Evolutionary conservation across 2,113 vertebrate species (phyloP).

Genomic region (Anhinga rufa): DNA sequence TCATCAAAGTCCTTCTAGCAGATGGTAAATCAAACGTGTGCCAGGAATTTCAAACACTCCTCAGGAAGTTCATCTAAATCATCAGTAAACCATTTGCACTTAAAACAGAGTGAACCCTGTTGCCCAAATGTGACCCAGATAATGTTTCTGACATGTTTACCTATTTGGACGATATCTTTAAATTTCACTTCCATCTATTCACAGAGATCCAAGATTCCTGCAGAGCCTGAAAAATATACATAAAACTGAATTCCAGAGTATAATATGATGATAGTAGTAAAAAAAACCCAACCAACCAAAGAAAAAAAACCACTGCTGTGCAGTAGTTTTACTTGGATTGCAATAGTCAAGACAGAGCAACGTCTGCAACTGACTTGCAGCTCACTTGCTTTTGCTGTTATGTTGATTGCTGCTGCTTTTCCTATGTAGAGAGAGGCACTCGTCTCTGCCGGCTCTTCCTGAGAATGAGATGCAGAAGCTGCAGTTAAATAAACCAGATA

Average conservation of each 20-base stretch:
- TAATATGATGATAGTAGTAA: background rate
- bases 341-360: background rate
- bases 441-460: background rate
- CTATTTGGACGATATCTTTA: background rate
- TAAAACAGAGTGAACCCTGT: slow-evolving; percentile 29
- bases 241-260: background rate
- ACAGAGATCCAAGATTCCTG: background rate
- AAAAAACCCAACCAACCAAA: background rate
- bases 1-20: slow-evolving; percentile 52
- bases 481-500: background rate
- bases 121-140: slow-evolving; percentile 60
- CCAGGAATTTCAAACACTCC: slow-evolving; percentile 61
- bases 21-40: slow-evolving; percentile 20
- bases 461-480: background rate
- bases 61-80: slow-evolving; percentile 59
- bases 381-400: background rate
- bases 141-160: slow-evolving; percentile 44
- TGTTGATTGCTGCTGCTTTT: background rate
- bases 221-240: slow-evolving; percentile 7
- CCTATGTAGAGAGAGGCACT: background rate
- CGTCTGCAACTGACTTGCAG: rapidly evolving
- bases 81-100: slow-evolving; percentile 54
- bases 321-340: background rate
- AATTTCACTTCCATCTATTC: background rate
- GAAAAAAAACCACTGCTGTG: background rate